phyloP scores from a whole-genome alignment of 2,113 vertebrate genomes.

The Pachyramphus minor region DNA sequence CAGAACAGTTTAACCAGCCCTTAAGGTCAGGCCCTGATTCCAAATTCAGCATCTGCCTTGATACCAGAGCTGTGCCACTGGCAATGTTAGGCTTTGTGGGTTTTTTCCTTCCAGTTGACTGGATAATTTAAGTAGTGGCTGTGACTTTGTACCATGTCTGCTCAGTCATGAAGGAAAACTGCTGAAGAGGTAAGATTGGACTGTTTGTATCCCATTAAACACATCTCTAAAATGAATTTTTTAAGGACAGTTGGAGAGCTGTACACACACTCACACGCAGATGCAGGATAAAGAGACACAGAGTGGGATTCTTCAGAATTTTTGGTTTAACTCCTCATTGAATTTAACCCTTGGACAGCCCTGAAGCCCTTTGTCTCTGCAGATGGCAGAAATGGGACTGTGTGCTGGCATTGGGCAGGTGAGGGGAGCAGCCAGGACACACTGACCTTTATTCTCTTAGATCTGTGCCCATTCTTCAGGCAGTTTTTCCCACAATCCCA shows the following conservation, averaged over 20 bases:
- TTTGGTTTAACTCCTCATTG: not conserved
- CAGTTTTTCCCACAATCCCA: not conserved
- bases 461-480: not conserved
- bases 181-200: not conserved
- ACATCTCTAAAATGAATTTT: not conserved
- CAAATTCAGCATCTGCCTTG: not conserved
- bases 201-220: not conserved
- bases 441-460: not conserved
- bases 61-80: not conserved
- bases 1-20: not conserved
- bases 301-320: not conserved
- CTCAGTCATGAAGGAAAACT: not conserved
- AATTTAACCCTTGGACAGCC: not conserved
- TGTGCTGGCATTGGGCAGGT: not conserved
- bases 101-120: not conserved
- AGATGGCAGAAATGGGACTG: not conserved
- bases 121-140: not conserved
- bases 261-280: not conserved
- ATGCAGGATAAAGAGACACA: not conserved
- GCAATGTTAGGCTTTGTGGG: fast-evolving
- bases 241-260: not conserved
- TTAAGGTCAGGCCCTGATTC: not conserved
- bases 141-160: not conserved
- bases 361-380: not conserved
- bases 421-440: not conserved